Conservation (phyloP, 2,113 vertebrate genomes). For the Ifrita kowaldi region DNA sequence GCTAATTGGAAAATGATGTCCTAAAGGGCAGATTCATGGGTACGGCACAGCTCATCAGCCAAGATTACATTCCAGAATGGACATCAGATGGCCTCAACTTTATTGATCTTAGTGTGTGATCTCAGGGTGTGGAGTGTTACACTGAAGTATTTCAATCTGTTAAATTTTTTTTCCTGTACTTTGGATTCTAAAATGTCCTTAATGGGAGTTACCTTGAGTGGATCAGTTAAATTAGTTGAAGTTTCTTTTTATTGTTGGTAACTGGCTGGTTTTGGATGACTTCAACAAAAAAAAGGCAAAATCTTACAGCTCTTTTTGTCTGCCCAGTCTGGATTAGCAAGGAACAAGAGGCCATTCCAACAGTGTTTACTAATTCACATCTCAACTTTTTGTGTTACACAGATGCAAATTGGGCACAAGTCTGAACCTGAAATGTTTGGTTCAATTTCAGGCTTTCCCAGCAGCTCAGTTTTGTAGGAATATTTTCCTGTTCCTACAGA, state of each 20-base stretch:
- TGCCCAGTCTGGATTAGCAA: neutral
- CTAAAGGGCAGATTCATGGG: slow-evolving; percentile 8
- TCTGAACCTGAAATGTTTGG: neutral
- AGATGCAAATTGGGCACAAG: neutral
- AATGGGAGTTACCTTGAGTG: neutral
- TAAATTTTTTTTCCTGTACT: neutral
- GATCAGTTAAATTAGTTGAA: neutral
- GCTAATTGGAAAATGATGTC: slow-evolving; percentile 7
- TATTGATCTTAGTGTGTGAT: neutral
- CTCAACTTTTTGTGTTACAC: neutral
- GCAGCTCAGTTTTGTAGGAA: neutral
- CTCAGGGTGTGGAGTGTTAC: neutral
- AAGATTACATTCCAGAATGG: neutral
- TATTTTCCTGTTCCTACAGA: neutral
- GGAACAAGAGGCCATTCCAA: neutral
- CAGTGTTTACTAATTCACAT: neutral
- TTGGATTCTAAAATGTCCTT: neutral
- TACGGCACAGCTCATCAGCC: neutral
- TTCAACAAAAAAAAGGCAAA: neutral
- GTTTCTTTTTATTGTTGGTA: neutral
- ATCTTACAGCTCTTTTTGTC: neutral
- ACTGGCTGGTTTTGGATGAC: neutral
- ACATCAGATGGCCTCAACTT: neutral
- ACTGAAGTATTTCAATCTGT: neutral
- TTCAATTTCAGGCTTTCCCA: slow-evolving; percentile 2